Evolutionary conservation across 2,888 invertebrate genomes (phyloP), one percentile per base, ranked within the genome.

Genomic region (Synanthedon tipuliformis): DNA sequence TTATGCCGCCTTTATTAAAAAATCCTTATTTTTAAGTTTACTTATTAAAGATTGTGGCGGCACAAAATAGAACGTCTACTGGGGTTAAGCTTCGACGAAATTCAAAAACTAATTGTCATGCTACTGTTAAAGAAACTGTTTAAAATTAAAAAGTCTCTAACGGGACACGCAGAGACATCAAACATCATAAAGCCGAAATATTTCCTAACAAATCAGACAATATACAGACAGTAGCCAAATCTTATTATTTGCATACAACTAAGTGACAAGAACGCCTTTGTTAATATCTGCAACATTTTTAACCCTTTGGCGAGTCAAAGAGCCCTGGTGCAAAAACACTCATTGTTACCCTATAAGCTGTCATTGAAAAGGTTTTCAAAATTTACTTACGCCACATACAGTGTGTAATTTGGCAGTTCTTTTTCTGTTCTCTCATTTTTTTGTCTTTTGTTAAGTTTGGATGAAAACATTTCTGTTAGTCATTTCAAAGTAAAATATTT

Each of bases 211-310:
- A 75, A 71, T 73, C 69, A 65, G 62, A 73, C 71, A 75, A 71
- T 12, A 69, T 54, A 57, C 56, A 62, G 67, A 76, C 81, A 71
- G 87, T 86, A 87, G 87, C 85, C 59, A 78, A 81, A 84, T 84
- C 79, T 75, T 80, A 73, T 85, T 86, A 86, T 84, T 86, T 85
- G 83, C 85, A 85, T 84, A 84, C 83, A 84, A 78, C 70, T 72
- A 70, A 56, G 60, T 59, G 66, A 82, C 80, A 84, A 81, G 70
- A 66, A 61, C 61, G 57, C 58, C 64, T 68, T 80, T 82, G 79
- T 79, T 68, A 63, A 69, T 68, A 71, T 72, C 65, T 70, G 69
- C 71, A 68, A 75, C 75, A 75, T 68, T 65, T 61, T 74, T 72
- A 78, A 81, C 76, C 64, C 81, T 83, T 85, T 81, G 72, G 72